phyloP scores from a whole-genome alignment of 2,113 vertebrate genomes.

The Melanocharis versteri region DNA sequence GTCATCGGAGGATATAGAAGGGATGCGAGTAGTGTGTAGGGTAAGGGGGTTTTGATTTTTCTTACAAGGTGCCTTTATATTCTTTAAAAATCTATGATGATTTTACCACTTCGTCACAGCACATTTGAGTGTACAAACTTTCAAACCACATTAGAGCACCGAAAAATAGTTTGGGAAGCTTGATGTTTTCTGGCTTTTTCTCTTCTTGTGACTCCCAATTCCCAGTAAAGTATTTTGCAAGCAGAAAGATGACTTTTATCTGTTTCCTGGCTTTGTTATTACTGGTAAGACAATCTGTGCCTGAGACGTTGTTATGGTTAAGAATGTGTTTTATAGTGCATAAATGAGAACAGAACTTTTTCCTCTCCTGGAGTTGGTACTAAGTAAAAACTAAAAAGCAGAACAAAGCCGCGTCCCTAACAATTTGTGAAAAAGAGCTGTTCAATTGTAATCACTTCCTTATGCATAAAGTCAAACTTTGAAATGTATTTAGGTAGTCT shows the following conservation, averaged over 20 bases:
- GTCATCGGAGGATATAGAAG: slow-evolving; percentile 90
- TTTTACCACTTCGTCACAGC: not conserved
- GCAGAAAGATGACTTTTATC: not conserved
- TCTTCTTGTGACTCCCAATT: not conserved
- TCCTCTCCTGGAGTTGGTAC: not conserved
- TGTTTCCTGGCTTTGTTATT: not conserved
- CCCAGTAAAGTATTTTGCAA: not conserved
- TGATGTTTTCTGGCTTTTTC: not conserved
- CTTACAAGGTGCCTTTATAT: not conserved
- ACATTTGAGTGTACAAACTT: not conserved
- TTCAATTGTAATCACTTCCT: not conserved
- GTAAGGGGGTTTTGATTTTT: slow-evolving; percentile 62
- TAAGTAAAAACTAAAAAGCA: not conserved
- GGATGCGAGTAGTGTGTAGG: slow-evolving; percentile 91
- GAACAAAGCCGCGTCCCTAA: not conserved
- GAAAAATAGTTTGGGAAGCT: not conserved
- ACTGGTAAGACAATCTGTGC: not conserved
- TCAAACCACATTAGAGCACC: not conserved
- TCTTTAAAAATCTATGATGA: not conserved
- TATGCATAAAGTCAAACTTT: not conserved
- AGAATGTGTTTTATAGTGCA: not conserved
- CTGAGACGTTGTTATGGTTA: not conserved
- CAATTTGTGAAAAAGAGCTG: not conserved
- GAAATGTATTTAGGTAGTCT: not conserved
- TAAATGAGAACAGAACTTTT: not conserved